Evolutionary conservation across 2,888 invertebrate species (phyloP).

Genomic region (Atethmia centrago): DNA sequence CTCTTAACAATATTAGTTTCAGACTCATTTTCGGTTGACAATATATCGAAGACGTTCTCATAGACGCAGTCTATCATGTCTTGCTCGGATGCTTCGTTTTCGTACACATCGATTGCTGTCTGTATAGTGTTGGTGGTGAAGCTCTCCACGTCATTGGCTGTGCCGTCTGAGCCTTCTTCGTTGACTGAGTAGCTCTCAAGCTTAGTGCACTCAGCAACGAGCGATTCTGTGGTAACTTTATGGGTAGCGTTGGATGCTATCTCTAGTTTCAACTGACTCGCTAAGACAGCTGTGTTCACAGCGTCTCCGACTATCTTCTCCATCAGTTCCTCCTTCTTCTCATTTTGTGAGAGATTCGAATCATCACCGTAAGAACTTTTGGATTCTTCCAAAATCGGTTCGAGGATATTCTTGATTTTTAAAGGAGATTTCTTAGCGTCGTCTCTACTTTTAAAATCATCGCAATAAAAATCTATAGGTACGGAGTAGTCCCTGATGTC

Average conservation of each 20-base stretch:
- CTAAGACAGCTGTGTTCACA: constrained; percentile 47
- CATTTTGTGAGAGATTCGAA: constrained; percentile 71
- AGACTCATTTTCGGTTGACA: constrained; percentile 46
- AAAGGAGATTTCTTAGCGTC: constrained; percentile 77
- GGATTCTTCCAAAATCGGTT: constrained; percentile 88
- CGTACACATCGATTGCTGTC: constrained; percentile 63
- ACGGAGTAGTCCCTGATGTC: constrained; percentile 88
- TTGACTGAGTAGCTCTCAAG: constrained; percentile 36
- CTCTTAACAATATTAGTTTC: constrained; percentile 57
- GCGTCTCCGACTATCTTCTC: constrained; percentile 45
- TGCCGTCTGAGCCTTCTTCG: constrained; percentile 39
- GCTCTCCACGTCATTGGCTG: constrained; percentile 21
- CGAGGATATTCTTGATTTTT: constrained; percentile 76
- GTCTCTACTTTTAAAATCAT: constrained; percentile 77
- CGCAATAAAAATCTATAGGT: constrained; percentile 85
- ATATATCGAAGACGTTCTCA: constrained; percentile 53
- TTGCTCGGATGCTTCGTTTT: constrained; percentile 36
- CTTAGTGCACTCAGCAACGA: constrained; percentile 47
- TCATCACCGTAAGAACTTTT: constrained; percentile 84
- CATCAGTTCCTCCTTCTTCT: constrained; percentile 39
- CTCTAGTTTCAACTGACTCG: constrained; percentile 61
- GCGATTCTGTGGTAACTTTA: constrained; percentile 46
- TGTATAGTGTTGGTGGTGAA: constrained; percentile 40
- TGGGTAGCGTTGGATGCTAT: constrained; percentile 22
- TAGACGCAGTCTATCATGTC: constrained; percentile 54